Evolutionary conservation across 1,140 invertebrate genomes (phyloP).

Genomic region (Aphelenchoides avenae): DNA sequence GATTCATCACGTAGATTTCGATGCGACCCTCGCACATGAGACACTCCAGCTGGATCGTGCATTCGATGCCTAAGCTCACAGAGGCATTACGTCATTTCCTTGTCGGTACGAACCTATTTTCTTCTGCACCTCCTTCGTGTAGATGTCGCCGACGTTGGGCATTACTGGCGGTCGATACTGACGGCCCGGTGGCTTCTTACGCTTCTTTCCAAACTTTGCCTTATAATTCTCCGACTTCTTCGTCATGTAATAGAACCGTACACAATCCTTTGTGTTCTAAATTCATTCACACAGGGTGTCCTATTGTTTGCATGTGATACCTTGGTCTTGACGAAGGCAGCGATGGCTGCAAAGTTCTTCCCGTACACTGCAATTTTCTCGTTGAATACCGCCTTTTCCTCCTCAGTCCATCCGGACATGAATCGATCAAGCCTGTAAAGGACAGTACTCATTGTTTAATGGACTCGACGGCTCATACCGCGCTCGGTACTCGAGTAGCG

Average conservation of each 20-base stretch:
- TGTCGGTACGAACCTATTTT: conserved; percentile 7
- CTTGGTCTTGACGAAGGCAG: conserved; percentile 29
- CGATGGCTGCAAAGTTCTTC: conserved; percentile 38
- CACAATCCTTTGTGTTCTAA: conserved; percentile 29
- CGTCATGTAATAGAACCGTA: conserved; percentile 36
- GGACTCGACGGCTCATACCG: conserved; percentile 2
- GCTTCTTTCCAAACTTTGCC: conserved; percentile 22
- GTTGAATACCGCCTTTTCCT: conserved; percentile 24
- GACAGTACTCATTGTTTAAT: background rate
- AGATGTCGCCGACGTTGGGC: conserved; percentile 21
- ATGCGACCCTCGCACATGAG: conserved; percentile 21
- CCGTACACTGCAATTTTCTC: conserved; percentile 29
- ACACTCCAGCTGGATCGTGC: conserved; percentile 17
- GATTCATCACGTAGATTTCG: conserved; percentile 15
- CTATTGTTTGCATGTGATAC: background rate
- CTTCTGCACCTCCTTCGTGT: conserved; percentile 7
- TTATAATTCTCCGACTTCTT: conserved; percentile 38
- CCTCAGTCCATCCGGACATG: conserved; percentile 18
- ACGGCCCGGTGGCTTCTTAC: conserved; percentile 30
- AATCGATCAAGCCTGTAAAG: conserved; percentile 20
- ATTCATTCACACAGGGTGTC: background rate
- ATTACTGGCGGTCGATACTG: conserved; percentile 36
- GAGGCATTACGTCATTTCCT: too few relatives aligned
- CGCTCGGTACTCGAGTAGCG: conserved; percentile 15
- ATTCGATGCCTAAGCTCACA: background rate